Conservation (phyloP, 92 coral and sea anemone genomes). For the Siderastrea radians region DNA sequence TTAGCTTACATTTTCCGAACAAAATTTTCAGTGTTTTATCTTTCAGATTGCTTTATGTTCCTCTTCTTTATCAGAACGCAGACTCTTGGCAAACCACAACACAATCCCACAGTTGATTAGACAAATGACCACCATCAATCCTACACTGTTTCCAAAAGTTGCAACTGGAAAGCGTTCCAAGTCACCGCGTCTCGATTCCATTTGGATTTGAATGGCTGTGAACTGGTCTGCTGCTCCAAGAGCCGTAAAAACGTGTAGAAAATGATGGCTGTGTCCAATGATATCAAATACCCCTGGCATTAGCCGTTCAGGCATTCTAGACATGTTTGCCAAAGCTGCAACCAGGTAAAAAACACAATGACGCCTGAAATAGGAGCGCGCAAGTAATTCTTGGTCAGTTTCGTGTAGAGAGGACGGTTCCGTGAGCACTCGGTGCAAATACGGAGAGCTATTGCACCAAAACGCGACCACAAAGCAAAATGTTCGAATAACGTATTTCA, state of each 20-base stretch:
- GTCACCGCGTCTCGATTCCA: constrained; percentile 75
- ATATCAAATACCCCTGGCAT: constrained; percentile 94
- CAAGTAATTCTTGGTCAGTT: constrained; percentile 63
- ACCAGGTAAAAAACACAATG: constrained; percentile 85
- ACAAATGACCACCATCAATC: constrained; percentile 79
- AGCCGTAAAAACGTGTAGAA: constrained; percentile 93
- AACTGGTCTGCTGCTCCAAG: constrained; percentile 94
- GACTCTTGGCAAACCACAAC: constrained; percentile 80
- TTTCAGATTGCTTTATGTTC: constrained; percentile 66
- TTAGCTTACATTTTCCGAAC: too few species aligned
- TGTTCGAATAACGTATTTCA: constrained; percentile 92
- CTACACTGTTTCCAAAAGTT: constrained; percentile 80
- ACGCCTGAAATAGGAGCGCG: constrained; percentile 83
- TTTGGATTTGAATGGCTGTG: constrained; percentile 86
- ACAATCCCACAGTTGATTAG: constrained; percentile 82
- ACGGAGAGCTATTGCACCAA: constrained; percentile 86
- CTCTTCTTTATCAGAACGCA: constrained; percentile 93
- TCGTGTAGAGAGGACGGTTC: constrained; percentile 51
- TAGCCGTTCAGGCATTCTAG: constrained; percentile 91
- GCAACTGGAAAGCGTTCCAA: constrained; percentile 60
- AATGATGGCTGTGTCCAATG: constrained; percentile 97
- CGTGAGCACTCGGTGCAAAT: constrained; percentile 70
- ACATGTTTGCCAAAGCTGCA: constrained; percentile 90
- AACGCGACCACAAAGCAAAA: constrained; percentile 88
- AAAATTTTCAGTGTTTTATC: background rate